These are phyloP conservation scores for Alaudala cheleensis DNA, from an alignment of 2,113 vertebrate genomes.

Conservation along the genomic window DNA sequence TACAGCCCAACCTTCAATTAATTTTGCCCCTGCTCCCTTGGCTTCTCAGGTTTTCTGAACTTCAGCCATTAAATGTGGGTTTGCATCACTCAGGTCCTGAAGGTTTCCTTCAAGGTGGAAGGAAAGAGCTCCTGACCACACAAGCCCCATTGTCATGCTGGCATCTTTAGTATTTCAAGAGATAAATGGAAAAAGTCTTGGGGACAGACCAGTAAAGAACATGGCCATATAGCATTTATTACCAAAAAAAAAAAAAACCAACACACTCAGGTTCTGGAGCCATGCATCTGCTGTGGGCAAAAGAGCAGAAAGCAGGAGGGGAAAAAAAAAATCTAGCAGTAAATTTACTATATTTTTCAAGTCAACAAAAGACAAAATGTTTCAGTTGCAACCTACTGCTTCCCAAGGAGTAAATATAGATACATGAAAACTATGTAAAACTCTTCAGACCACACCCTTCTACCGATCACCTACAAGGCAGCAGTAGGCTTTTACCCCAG, in stretches of 20 bases:
- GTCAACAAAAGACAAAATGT: not conserved
- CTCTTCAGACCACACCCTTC: not conserved
- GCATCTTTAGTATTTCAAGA: not conserved
- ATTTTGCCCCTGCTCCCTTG: not conserved
- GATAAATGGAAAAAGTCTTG: not conserved
- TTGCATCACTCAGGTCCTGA: not conserved
- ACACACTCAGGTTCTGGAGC: not conserved
- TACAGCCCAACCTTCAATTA: conserved; percentile 9
- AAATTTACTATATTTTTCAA: not conserved
- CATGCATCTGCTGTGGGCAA: not conserved
- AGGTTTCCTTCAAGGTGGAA: not conserved
- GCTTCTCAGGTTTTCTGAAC: conserved; percentile 5
- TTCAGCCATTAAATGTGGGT: not conserved
- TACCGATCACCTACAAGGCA: not conserved
- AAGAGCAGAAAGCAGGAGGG: not conserved
- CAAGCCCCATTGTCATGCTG: not conserved
- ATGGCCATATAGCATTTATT: not conserved
- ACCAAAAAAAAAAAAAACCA: not conserved
- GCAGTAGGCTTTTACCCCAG: not conserved
- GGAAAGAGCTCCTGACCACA: not conserved
- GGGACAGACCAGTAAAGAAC: not conserved
- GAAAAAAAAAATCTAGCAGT: not conserved
- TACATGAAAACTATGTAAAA: not conserved
- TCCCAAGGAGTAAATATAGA: not conserved
- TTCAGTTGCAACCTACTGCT: not conserved